Base-by-base conservation (phyloP, 2,113 vertebrate genomes). In the Amblyornis subalaris region DNA sequence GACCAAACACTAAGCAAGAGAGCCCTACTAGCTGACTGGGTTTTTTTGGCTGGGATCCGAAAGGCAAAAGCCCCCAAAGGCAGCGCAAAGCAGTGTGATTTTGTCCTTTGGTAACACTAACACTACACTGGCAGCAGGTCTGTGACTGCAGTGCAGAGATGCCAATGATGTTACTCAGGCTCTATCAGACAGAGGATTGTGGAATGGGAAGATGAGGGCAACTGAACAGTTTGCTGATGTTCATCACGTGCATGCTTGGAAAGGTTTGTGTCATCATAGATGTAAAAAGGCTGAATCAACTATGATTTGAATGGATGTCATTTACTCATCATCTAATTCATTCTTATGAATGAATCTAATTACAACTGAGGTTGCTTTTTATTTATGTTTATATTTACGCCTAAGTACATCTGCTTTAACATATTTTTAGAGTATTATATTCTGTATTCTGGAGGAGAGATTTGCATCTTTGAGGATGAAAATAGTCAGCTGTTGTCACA, bases 361-460 rank as follows among this genome's bases (percentile, higher is more conserved):
- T 73, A 88, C 50, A 62, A 88, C 24, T 25, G 60, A 80, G 24
- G 48, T 51, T 90, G 69, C 31, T 86, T 92, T 92, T 95, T 71
- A 70, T 72, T 85, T 82, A 65, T 93, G 48, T 93, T 96, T 95
- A 54, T 94, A 84, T 88, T 95, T 93, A 88, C 85, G 84, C 31
- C 61, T 71, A 76, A 95, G 78, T 80, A 83, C 64, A 90, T 83
- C 76, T 83, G 79, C 33, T 92, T 77, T 66, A 77, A 60, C 16
- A n/a, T 90, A 95, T 91, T 95, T 94, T 93, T 94, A 93, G 95
- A 92, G 66, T 55, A 79, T 40, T 28, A 70, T 35, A 20, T 85
- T 87, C 55, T 78, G 36, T 53, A 50, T 70, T 66, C 21, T 31
- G 48, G 36, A 84, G 85, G 62, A 91, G 55, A 86, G n/a, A 88